These are phyloP conservation scores for Cerceris ruficornis DNA, from an alignment of 2,888 invertebrate genomes.

Conservation along the genomic window DNA sequence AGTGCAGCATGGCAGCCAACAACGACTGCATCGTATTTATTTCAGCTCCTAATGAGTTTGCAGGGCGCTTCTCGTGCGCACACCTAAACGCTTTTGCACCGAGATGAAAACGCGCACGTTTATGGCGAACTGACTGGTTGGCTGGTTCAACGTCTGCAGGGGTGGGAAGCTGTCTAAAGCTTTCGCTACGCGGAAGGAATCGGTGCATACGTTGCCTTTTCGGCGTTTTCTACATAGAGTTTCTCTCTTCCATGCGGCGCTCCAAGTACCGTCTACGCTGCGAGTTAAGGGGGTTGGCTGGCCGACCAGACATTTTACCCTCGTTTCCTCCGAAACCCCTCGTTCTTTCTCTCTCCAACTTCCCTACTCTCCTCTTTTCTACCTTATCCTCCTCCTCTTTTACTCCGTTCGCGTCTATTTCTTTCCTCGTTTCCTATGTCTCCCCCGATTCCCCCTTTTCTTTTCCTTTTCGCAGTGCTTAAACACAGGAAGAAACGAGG, in stretches of 20 bases:
- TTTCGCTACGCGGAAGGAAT: conserved; percentile 66
- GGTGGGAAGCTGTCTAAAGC: conserved; percentile 61
- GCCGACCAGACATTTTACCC: conserved; percentile 47
- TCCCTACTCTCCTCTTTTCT: neutral
- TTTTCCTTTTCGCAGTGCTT: conserved; percentile 61
- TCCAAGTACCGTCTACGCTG: conserved; percentile 56
- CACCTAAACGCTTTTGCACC: conserved; percentile 52
- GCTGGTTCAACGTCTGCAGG: conserved; percentile 44
- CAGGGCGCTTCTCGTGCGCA: conserved; percentile 56
- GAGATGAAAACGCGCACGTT: conserved; percentile 52
- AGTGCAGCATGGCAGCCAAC: conserved; percentile 42
- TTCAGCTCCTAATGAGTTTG: conserved; percentile 72
- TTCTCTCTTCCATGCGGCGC: conserved; percentile 52
- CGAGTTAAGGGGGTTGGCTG: conserved; percentile 58
- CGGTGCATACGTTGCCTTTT: conserved; percentile 63
- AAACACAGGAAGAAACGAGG: conserved; percentile 71
- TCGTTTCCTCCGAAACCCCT: conserved; percentile 22
- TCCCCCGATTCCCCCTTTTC: conserved; percentile 42
- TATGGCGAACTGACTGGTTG: conserved; percentile 48
- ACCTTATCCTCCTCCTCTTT: conserved; percentile 29
- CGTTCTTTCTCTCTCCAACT: conserved; percentile 1
- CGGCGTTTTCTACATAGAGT: conserved; percentile 57
- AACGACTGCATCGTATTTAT: conserved; percentile 68
- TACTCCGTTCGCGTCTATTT: conserved; percentile 43
- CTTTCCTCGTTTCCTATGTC: conserved; percentile 37